phyloP scores from a whole-genome alignment of 64 coral and sea anemone species.

The Montipora sp. region DNA sequence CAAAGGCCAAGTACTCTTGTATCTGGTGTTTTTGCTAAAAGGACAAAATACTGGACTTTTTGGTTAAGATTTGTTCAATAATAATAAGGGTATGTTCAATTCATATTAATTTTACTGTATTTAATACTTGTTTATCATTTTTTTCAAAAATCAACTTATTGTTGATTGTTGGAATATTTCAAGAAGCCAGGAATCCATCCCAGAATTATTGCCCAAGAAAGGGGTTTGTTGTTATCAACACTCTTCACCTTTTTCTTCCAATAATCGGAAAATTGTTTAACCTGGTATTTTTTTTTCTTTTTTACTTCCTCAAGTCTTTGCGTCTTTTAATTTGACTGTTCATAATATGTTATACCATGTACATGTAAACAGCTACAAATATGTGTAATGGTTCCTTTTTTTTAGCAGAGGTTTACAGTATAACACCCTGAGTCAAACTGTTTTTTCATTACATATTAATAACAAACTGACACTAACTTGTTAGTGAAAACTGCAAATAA shows the following conservation, averaged over 20 bases:
- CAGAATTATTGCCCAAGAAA: not conserved
- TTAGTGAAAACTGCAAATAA: not conserved
- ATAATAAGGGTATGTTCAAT: no score
- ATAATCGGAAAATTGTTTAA: constrained; percentile 27
- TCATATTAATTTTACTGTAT: not conserved
- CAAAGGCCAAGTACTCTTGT: constrained; percentile 37
- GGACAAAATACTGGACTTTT: constrained; percentile 32
- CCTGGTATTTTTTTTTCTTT: constrained; percentile 4
- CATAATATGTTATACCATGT: no score
- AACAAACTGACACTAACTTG: not conserved
- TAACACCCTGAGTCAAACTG: not conserved
- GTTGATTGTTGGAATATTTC: constrained; percentile 32
- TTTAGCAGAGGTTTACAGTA: no score
- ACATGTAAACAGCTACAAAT: no score
- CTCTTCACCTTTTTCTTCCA: constrained; percentile 19
- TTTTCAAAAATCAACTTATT: not conserved
- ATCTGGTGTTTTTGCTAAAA: constrained; percentile 46
- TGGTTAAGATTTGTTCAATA: not conserved
- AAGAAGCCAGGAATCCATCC: not conserved
- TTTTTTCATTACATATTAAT: not conserved
- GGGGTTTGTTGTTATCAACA: constrained; percentile 7
- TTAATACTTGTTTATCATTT: not conserved
- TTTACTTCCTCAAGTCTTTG: not conserved
- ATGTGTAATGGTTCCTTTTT: no score
- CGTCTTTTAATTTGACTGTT: no score